phyloP scores from a whole-genome alignment of 1,140 invertebrate species.

The Drosophila persimilis region DNA sequence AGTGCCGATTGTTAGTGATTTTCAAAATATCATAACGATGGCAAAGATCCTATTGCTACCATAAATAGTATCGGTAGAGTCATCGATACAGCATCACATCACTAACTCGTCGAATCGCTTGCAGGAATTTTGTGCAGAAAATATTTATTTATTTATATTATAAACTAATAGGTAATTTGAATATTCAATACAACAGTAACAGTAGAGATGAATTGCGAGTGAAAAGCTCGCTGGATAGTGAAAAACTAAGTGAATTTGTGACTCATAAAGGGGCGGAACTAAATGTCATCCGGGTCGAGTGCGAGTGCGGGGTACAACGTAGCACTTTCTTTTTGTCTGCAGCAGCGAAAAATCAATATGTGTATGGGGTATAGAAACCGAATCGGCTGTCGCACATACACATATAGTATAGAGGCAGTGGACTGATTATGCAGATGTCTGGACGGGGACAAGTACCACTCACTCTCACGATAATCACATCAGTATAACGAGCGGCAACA shows the following conservation, averaged over 20 bases:
- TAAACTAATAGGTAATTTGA: slow-evolving; percentile 32
- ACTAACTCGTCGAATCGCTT: slow-evolving; percentile 9
- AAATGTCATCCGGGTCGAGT: background rate
- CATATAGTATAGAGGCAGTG: slow-evolving; percentile 30
- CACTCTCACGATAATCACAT: slow-evolving; percentile 23
- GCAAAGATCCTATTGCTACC: too few relatives aligned
- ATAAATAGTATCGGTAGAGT: too few relatives aligned
- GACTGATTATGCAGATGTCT: slow-evolving; percentile 26
- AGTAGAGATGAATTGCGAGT: background rate
- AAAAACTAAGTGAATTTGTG: too few relatives aligned
- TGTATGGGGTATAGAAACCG: slow-evolving; percentile 42
- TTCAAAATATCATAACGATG: too few relatives aligned
- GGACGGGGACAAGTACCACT: background rate
- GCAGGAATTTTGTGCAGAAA: slow-evolving; percentile 25
- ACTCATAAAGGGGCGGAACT: background rate
- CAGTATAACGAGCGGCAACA: too few relatives aligned
- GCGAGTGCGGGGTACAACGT: slow-evolving; percentile 32
- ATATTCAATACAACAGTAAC: background rate
- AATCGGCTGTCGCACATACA: slow-evolving; percentile 2
- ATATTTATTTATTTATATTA: slow-evolving; percentile 28
- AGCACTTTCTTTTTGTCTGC: slow-evolving; percentile 46
- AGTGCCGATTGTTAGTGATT: too few relatives aligned
- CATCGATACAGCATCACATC: slow-evolving; percentile 4
- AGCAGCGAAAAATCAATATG: slow-evolving; percentile 43
- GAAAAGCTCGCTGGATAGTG: too few relatives aligned